Base-by-base conservation (phyloP, 2,797 vertebrate genomes). In the Xenentodon cancila region DNA sequence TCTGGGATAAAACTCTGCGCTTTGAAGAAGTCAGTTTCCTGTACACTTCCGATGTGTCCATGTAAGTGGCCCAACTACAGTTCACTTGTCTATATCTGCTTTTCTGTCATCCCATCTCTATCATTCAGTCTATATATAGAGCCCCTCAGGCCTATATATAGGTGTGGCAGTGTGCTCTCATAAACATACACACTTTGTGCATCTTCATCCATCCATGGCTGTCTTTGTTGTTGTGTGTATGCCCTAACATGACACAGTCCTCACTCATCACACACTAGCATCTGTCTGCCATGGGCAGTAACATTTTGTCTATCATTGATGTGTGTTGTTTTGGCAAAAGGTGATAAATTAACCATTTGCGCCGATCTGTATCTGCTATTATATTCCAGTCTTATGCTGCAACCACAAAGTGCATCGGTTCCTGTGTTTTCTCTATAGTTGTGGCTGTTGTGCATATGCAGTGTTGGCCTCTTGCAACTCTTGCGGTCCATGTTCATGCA, bases 1-100 rank as follows among this genome's bases (percentile, higher is more conserved):
- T 90, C 90, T 86, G 88, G 82, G 79, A 79, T 89, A 89, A 91
- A 93, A 90, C 90, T 91, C 91, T 91, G 89, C 88, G 82, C 88
- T 89, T 80, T 90, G 90, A 90, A 91, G 89, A 85, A 84, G 86
- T 90, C 88, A 85, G 61, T 87, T 83, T 84, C 84, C 86, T 68
- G 85, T 84, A 73, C 61, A 64, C 82, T 85, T 77, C 88, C 79
- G 89, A 64, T 89, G 80, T 90, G 49, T 84, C 77, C 86, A 88
- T 91, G 88, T 89, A 88, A 91, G 90, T 91, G 80, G 85, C 79
- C 81, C 73, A 84, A 85, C 76, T 81, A 77, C 80, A 84, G 55
- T 78, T 89, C 78, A 81, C 81, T 76, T 86, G 81, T 84, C 64
- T 84, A 65, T 69, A 64, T 56, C 64, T 82, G 78, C 82, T 79